Evolutionary conservation across 2,113 vertebrate species (phyloP).

Genomic region (Cyprinus carpio): DNA sequence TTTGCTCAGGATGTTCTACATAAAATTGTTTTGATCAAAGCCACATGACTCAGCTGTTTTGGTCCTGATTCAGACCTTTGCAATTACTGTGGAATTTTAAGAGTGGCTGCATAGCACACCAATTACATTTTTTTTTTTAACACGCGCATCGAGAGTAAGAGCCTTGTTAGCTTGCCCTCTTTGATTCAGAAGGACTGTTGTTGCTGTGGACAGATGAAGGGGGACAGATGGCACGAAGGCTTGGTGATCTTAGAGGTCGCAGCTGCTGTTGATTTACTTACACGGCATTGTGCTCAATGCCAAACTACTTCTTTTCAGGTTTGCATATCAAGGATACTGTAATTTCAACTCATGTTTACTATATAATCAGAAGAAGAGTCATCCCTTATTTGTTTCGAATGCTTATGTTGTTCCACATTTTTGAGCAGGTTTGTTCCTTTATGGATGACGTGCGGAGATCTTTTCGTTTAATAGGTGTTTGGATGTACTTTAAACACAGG

Average conservation of each 20-base stretch:
- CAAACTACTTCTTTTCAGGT: conserved; percentile 13
- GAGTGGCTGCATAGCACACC: conserved; percentile 35
- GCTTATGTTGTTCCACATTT: neutral
- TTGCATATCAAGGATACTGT: neutral
- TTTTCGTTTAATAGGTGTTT: conserved; percentile 39
- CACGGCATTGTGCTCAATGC: neutral
- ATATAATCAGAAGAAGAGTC: neutral
- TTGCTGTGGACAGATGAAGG: conserved; percentile 29
- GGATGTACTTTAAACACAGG: conserved; percentile 41
- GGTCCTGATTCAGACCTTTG: conserved; percentile 28
- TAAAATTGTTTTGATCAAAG: conserved; percentile 13
- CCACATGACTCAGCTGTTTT: conserved; percentile 8
- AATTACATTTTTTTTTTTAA: conserved; percentile 60
- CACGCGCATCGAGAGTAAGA: conserved; percentile 35
- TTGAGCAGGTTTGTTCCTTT: conserved; percentile 6
- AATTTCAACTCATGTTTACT: neutral
- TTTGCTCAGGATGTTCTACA: conserved; percentile 26
- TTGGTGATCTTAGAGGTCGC: neutral
- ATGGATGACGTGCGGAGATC: neutral
- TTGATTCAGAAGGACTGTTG: conserved; percentile 33
- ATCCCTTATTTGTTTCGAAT: conserved; percentile 23
- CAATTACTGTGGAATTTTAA: conserved; percentile 59
- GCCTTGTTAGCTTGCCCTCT: conserved; percentile 33
- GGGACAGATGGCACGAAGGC: conserved; percentile 41
- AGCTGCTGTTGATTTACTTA: conserved; percentile 26